Evolutionary conservation across 2,888 invertebrate species (phyloP).

Genomic region (Invenusta paracnida): DNA sequence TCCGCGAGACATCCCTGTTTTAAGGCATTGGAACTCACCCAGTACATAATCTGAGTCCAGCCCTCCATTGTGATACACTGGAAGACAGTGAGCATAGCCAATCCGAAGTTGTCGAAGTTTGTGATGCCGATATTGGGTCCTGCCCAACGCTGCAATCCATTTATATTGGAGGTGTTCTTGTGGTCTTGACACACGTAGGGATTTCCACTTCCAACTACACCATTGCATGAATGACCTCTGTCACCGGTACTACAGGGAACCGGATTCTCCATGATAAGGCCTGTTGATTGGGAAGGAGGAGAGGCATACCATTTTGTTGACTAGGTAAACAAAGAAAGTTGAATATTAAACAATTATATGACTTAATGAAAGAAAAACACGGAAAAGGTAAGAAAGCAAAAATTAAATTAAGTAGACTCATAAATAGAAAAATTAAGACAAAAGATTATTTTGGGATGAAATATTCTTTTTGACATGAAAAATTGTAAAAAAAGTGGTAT

Average conservation of each 20-base stretch:
- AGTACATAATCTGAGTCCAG: constrained; percentile 93
- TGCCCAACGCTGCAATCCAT: constrained; percentile 49
- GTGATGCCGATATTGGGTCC: constrained; percentile 74
- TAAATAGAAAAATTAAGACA: too few relatives aligned
- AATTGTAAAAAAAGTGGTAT: too few relatives aligned
- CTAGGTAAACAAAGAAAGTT: too few relatives aligned
- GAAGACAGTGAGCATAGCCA: constrained; percentile 97
- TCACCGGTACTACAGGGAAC: constrained; percentile 26
- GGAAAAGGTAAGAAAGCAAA: too few relatives aligned
- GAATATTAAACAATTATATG: too few relatives aligned
- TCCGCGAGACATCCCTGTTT: not conserved
- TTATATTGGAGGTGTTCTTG: not conserved
- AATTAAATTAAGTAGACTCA: too few relatives aligned
- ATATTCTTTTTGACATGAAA: too few relatives aligned
- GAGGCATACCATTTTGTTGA: too few relatives aligned
- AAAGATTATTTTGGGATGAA: too few relatives aligned
- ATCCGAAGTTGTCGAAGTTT: constrained; percentile 96
- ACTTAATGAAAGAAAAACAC: too few relatives aligned
- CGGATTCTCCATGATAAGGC: constrained; percentile 36
- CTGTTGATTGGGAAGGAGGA: too few relatives aligned
- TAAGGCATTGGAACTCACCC: constrained; percentile 34
- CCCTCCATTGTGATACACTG: constrained; percentile 95
- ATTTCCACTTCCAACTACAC: not conserved
- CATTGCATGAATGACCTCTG: constrained; percentile 27
- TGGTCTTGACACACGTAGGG: constrained; percentile 57